Base-by-base conservation (phyloP, 2,888 invertebrate species). In the Dichetophora obliterata region DNA sequence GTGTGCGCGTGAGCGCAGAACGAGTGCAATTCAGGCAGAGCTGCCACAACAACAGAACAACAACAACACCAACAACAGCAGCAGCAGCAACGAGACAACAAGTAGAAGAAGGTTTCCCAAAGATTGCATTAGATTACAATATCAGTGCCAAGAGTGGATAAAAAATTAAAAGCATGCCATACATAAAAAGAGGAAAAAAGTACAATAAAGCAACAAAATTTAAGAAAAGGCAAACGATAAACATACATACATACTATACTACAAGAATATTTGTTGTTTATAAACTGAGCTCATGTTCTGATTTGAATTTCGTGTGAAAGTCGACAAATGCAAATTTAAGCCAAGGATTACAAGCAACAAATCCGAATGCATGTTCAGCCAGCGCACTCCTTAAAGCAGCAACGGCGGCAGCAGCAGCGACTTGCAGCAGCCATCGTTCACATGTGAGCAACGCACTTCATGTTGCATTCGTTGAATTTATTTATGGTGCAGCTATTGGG, bases 291-390 rank as follows among this genome's bases (percentile, higher is more conserved):
- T 77, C 77, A 73, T 77, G 70, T 78, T 76, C 75, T 78, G 78
- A 77, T 78, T 77, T 75, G 78, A 80, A 78, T 80, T 80, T 82
- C 77, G 81, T 82, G 81, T 82, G 81, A 82, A 82, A 81, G 82
- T 82, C 79, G 68, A 78, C 76, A 78, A 80, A 77, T 79, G 70
- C 78, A 82, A 79, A 80, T 80, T 81, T 81, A 82, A 81, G 80
- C 80, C 80, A 78, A 80, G 80, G 80, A 82, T 82, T 79, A 81
- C 79, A 80, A 57, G 59, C 71, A 72, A 61, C 61, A 75, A 75
- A 75, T 75, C 34, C 59, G 59, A 52, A 48, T 43, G 66, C 48
- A 54, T 54, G 54, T 54, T 52, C 70, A 19, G 50, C 54, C 52
- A 19, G 48, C 50, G 50, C 22, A 43, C 59, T 57, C 43, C 43